phyloP scores from a whole-genome alignment of 2,797 vertebrate genomes.

The Pyrrhura leucotis region DNA sequence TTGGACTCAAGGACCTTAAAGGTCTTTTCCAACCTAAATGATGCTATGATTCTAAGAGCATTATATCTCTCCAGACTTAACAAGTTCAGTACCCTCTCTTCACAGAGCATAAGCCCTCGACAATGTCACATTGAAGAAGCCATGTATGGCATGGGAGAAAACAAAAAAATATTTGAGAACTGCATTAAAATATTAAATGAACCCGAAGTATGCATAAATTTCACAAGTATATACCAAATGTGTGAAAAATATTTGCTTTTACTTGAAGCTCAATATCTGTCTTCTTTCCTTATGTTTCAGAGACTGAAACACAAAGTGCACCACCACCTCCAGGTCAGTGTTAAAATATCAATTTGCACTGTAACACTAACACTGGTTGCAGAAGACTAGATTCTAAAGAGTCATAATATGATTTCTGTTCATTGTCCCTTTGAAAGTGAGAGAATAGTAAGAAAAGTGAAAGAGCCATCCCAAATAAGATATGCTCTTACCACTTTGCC shows the following conservation, averaged over 20 bases:
- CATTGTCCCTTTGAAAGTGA: background rate
- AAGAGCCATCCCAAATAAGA: background rate
- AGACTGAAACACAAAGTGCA: slow-evolving; percentile 71
- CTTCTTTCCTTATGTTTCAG: slow-evolving; percentile 68
- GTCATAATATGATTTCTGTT: background rate
- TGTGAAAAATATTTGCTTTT: background rate
- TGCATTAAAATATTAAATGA: background rate
- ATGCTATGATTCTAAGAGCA: background rate
- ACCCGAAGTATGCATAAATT: background rate
- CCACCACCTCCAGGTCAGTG: slow-evolving; percentile 76
- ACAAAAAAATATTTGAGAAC: background rate
- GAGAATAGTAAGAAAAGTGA: background rate
- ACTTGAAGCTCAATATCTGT: background rate
- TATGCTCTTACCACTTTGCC: background rate
- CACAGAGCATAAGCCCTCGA: background rate
- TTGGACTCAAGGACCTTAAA: fast-evolving
- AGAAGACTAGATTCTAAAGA: background rate
- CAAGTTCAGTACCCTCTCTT: background rate
- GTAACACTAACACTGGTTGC: background rate
- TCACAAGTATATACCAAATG: background rate
- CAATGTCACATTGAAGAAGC: background rate
- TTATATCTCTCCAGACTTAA: background rate
- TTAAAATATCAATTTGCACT: background rate
- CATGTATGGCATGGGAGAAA: fast-evolving
- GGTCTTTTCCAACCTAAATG: background rate